Evolutionary conservation across 2,888 invertebrate species (phyloP), one percentile per base, ranked within the genome.

Genomic region (Hipparchia sbordonii): DNA sequence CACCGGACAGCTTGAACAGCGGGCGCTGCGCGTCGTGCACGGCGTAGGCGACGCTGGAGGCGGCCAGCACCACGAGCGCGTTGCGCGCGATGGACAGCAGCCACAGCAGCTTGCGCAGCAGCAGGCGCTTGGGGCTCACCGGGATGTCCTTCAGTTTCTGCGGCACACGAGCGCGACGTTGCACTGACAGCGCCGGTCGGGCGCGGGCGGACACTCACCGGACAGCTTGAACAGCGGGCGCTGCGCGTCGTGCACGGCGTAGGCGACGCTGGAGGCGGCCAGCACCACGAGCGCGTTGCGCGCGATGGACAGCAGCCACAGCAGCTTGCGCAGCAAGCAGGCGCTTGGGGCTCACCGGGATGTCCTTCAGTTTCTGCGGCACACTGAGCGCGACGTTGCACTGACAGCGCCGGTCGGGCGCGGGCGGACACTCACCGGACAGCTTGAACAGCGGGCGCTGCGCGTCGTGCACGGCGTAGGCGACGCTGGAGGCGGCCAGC

Each of bases 261-360:
- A 96, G 0, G 97, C 96, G 77, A 96, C 83, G 2, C 94, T 76
- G 0, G 96, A 94, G 9, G 96, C 95, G 12, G 95, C 87, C 59
- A 96, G 84, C 48, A 98, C 97, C 52, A 97, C 94, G 13, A 98
- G 84, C 13, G 97, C 97, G 90, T 98, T 98, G 77, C 97, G 95
- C 2, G 96, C 95, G 78, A 97, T 97, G 10, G 97, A 96, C 39
- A 97, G 79, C 76, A 97, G 94, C 97, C 97, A 97, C 12, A 97
- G 85, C 4, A 91, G 77, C 84, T 95, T 96, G 80, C 95, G 95
- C 8, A 95, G 70, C 3, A 79, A n/a, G 74, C 60, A 79, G 82
- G 45, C 91, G 92, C 73, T 90, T 90, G 7, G 88, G 80, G 8
- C 82, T 79, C 76, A 91, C 86, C 46, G 88, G 91, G 23, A 96